Base-by-base conservation (phyloP, 2,888 invertebrate species). In the Agrochola lota region DNA sequence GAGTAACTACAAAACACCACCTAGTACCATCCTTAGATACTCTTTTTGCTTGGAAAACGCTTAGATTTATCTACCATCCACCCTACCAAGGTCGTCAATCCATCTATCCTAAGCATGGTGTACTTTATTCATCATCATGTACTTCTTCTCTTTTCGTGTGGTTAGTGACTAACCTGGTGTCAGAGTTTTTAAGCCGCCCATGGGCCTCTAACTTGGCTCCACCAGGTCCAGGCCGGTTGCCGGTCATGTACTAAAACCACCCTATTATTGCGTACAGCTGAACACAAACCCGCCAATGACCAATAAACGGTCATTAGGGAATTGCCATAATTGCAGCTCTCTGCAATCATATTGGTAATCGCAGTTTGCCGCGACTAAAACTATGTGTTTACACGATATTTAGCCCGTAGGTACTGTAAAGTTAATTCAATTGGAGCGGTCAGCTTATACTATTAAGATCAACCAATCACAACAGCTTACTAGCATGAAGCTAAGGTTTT, bases 341-440 rank as follows among this genome's bases (percentile, higher is more conserved):
- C 23, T n/a, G 23, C 70, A 55, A 70, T 70, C 62, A 70, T 35
- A 69, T 55, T 9, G 23, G 17, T 26, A 75, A 79, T 46, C 2
- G 17, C 43, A 62, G 52, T 43, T 70, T 23, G 20, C 12, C 60
- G 62, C 78, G 7, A 68, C 70, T 43, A 69, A 55, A 78, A 69
- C 23, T 0, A 52, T 15, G 52, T 62, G 70, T 55, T 78, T 43
- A 62, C 20, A n/a, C 8, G n/a, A 2, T 17, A 69, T 17, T n/a
- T 52, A 52, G 20, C 20, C 20, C 20, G 20, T n/a, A n/a, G n/a
- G n/a, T n/a, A n/a, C n/a, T n/a, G n/a, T n/a, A n/a, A n/a, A n/a
- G n/a, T n/a, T n/a, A n/a, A n/a, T n/a, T n/a, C n/a, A n/a, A n/a
- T n/a, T n/a, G n/a, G n/a, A n/a, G n/a, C n/a, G n/a, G n/a, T n/a